Evolutionary conservation across 2,888 invertebrate species (phyloP).

Genomic region (Drosophila ochracea): DNA sequence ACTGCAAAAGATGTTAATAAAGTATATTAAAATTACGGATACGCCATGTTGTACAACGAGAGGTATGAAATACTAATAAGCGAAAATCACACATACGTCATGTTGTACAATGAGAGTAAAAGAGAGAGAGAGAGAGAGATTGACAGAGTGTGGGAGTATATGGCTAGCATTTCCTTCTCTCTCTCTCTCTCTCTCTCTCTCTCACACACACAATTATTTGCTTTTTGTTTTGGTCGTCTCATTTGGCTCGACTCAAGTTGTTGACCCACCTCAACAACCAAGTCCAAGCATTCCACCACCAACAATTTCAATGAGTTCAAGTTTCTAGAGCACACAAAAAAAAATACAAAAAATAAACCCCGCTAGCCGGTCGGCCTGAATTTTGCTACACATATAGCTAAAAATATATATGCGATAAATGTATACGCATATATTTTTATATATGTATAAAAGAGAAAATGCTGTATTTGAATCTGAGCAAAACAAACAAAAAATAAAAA

Average conservation of each 20-base stretch:
- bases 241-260: conserved; percentile 58
- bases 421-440: conserved; percentile 21
- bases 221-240: conserved; percentile 73
- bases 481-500: conserved; percentile 56
- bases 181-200: neutral
- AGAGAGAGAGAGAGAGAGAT: neutral
- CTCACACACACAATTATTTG: conserved; percentile 41
- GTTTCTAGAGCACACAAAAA: conserved; percentile 76
- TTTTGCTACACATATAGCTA: conserved; percentile 25
- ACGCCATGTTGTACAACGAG: conserved; percentile 13
- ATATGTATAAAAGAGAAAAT: conserved; percentile 17
- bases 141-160: conserved; percentile 2
- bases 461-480: conserved; percentile 27
- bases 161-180: neutral
- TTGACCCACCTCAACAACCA: conserved; percentile 82
- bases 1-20: conserved; percentile 85
- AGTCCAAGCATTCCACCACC: conserved; percentile 59
- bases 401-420: conserved; percentile 14
- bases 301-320: conserved; percentile 80
- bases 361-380: conserved; percentile 52
- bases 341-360: conserved; percentile 56
- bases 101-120: conserved; percentile 5
- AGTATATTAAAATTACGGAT: conserved; percentile 21
- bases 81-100: conserved; percentile 34
- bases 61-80: neutral